Base-by-base conservation (phyloP, 2,888 invertebrate species). In the Ferrisia virgata region DNA sequence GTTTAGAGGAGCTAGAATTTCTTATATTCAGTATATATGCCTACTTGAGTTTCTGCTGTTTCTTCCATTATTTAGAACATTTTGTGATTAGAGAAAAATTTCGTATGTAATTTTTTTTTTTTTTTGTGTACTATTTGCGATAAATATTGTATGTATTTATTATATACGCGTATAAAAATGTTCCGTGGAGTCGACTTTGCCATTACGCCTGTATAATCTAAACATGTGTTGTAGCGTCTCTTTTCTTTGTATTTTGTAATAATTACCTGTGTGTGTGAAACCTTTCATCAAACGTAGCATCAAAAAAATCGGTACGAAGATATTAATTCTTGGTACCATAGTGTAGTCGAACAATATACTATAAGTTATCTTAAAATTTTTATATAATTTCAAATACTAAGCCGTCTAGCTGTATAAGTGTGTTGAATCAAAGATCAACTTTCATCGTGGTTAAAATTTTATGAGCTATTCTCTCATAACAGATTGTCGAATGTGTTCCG, bases 11-110 rank as follows among this genome's bases (percentile, higher is more conserved):
- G 40, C 40, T 40, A 13, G 11, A 11, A 4, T 40, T 2, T 40
- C 40, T 40, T 40, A 40, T 40, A 40, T 40, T 53, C n/a, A 18
- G 53, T 53, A 53, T 53, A 53, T n/a, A 18, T 53, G 28, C 15
- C 25, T 2, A 25, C 1, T 25, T 8, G 5, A 8, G 58, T 64
- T 15, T 36, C 28, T 18, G 36, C 31, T 36, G 36, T 76, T 36
- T 76, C 72, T 76, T 76, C 72, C 72, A 76, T 36, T 25, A 76
- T 36, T 6, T 76, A 76, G 72, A 76, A 36, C 36, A 36, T 76
- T 76, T 76, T 76, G 72, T 76, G 36, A 76, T 76, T 76, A 76
- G 72, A 36, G 36, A 76, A 64, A 28, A 64, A 0, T 8, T 13
- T 64, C 64, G 5, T 76, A n/a, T 76, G 18, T 76, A 76, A 36